These are phyloP conservation scores for Stenurella melanura DNA, from an alignment of 2,888 invertebrate species.

Conservation along the genomic window DNA sequence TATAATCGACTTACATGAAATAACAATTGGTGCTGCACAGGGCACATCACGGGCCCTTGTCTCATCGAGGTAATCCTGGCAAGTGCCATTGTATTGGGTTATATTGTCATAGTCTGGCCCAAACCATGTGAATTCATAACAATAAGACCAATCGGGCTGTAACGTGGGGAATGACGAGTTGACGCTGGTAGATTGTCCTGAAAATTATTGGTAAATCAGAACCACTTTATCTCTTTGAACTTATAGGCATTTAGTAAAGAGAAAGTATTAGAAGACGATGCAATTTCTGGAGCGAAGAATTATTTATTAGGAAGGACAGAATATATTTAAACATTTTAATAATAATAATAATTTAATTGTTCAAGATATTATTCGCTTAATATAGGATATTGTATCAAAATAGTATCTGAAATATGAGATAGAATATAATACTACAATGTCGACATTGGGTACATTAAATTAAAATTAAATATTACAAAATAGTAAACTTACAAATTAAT, in stretches of 20 bases:
- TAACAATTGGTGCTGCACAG: slow-evolving; percentile 79
- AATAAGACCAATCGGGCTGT: slow-evolving; percentile 70
- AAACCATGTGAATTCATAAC: slow-evolving; percentile 83
- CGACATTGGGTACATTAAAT: no score
- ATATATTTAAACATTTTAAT: no score
- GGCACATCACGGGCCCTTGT: slow-evolving; percentile 73
- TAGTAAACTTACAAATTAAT: no score
- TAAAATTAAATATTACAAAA: no score
- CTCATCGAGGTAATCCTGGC: slow-evolving; percentile 65
- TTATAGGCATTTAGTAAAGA: not conserved
- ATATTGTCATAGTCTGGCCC: slow-evolving; percentile 79
- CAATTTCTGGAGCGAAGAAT: no score
- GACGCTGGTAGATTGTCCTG: slow-evolving; percentile 27
- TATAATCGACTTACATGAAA: slow-evolving; percentile 75
- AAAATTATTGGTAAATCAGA: slow-evolving; percentile 20
- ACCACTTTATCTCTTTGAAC: not conserved
- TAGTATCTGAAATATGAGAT: no score
- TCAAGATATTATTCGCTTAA: no score
- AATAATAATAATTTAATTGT: no score
- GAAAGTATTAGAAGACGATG: no score
- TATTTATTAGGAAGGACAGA: no score
- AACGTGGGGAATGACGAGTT: slow-evolving; percentile 52
- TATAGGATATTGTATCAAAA: no score
- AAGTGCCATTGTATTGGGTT: slow-evolving; percentile 73
- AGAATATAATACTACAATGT: no score